Base-by-base conservation (phyloP, 1,140 invertebrate genomes). In the Helicorthomorpha holstii region DNA sequence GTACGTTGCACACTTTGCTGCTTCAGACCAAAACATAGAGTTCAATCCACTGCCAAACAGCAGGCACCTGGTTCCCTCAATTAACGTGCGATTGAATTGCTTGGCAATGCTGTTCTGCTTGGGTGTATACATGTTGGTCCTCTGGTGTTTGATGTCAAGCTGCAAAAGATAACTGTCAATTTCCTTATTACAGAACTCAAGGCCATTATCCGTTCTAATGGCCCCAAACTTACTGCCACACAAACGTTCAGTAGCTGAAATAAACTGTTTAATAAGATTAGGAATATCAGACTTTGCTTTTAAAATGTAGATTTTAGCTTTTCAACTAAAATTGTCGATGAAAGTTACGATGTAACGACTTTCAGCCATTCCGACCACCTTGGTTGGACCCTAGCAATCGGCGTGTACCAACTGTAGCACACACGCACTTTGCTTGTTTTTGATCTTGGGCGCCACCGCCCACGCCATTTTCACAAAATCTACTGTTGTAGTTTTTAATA, bases 11-110 rank as follows among this genome's bases (percentile, higher is more conserved):
- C 29, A 34, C 16, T 34, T 34, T 16, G 29, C 29, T n/a, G 29
- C 29, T 34, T 34, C 29, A 7, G 29, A 16, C 29, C 29, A 34
- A 34, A 34, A 34, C 29, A 34, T 34, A 7, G 29, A 16, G 16
- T 16, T 16, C 29, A 34, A 34, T 7, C 29, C 29, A 34, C 29
- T 34, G 29, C 16, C 29, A 16, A 34, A 34, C 7, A 34, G 29
- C 7, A 34, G 29, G 29, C 53, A 45, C 24, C 55, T 49, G n/a
- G 51, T 48, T 16, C n/a, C 43, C 26, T 57, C 56, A 3, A 57
- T 34, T 27, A 54, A 29, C 12, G 50, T 54, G 2, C 53, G 27
- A 27, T 54, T 54, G 12, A 22, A 22, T 14, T 34, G 14, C 26
- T 54, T 34, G 3, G 49, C 49, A 7, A 27, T 26, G 22, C 52